Evolutionary conservation across 2,113 vertebrate species (phyloP).

Genomic region (Noctilio leporinus): DNA sequence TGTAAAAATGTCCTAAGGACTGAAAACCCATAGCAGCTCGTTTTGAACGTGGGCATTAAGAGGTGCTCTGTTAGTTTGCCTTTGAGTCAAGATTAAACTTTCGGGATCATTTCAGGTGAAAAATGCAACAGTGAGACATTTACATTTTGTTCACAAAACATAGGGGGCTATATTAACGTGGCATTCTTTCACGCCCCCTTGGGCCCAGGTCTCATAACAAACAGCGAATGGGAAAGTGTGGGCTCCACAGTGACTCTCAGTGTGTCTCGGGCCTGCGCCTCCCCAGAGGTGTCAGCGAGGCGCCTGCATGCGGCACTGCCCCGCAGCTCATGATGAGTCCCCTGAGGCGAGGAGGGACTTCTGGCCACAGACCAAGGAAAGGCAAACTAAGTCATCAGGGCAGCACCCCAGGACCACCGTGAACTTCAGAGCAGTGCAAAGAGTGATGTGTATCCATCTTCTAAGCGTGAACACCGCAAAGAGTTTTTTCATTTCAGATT

Average conservation of each 20-base stretch:
- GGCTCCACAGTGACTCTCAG: constrained; percentile 1
- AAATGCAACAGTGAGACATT: background rate
- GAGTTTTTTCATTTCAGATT: background rate
- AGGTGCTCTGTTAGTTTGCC: background rate
- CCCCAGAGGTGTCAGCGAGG: background rate
- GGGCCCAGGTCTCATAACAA: background rate
- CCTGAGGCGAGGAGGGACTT: background rate
- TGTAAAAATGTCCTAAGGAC: constrained; percentile 52
- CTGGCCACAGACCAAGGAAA: background rate
- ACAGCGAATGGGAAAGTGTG: background rate
- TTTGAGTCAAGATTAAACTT: constrained; percentile 2
- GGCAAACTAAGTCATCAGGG: background rate
- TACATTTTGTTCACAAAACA: constrained; percentile 17
- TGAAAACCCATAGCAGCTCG: constrained; percentile 37
- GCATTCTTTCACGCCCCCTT: background rate
- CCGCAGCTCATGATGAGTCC: background rate
- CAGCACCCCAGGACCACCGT: background rate
- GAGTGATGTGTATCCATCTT: background rate
- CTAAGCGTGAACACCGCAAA: background rate
- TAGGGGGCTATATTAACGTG: background rate
- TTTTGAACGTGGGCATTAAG: constrained; percentile 3
- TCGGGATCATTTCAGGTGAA: constrained; percentile 1
- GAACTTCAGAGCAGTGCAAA: background rate
- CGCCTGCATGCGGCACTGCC: background rate
- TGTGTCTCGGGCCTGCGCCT: background rate